Evolutionary conservation across 2,113 vertebrate species (phyloP), one percentile per base, ranked within the genome.

Genomic region (Apodemus sylvaticus): DNA sequence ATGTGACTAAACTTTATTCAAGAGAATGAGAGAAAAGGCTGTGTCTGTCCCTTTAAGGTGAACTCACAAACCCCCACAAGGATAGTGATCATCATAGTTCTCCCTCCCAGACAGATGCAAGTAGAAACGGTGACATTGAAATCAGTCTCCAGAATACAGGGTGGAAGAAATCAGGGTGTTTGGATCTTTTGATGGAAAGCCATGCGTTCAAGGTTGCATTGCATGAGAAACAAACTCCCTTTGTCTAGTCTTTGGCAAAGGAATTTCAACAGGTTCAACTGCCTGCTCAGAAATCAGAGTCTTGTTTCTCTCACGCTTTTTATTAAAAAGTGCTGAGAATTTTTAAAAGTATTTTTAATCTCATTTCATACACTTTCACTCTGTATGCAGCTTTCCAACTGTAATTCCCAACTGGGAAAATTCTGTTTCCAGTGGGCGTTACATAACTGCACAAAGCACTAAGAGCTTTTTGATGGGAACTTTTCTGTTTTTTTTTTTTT

Each of bases 351-450:
- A 81, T 82, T 81, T 94, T 86, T 34, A 73, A 36, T 53, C 20
- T 71, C 77, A 89, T 94, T 78, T 93, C 79, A 55, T 78, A 58
- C 87, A 92, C 91, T 97, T 14, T 93, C 13, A 66, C 36, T 93
- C 34, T 64, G 2, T 77, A 73, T 88, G 6, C 96, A 90, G 64
- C 60, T 88, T 91, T 94, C 45, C 20, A 95, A 74, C 71, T 83
- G 42, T 62, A 94, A 58, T 86, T 94, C 14, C 53, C 86, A 92
- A 7, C 7, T 96, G 45, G 86, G 31, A 91, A 94, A 93, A 83
- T 76, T 95, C 36, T 97, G 9, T 85, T 90, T 90, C 76, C 13
- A 85, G 90, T 87, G n/a, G 42, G 10, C 58, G 36, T 97, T 95
- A 95, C 3, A 55, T 93, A 97, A 96, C 39, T 36, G 10, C 20